Evolutionary conservation across 1,140 invertebrate species (phyloP), one percentile per base, ranked within the genome.

Genomic region (Conus betulinus): DNA sequence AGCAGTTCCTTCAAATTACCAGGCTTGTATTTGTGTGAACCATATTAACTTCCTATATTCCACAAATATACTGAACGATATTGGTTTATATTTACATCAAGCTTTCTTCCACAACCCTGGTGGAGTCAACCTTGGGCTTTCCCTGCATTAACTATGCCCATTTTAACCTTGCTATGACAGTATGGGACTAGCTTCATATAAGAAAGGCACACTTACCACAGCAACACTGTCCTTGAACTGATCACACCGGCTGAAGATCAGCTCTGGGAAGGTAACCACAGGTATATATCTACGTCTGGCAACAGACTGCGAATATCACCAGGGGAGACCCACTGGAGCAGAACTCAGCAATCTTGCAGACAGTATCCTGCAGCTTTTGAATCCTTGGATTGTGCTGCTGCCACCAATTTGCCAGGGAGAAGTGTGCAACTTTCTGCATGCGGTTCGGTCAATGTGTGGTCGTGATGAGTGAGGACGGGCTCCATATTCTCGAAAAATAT

Each of bases 261-360:
- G 88, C 74, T 90, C 79, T 6, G 74, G 39, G 52, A 90, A 86
- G 20, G 87, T 51, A 8, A 90, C 57, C 71, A 87, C 88, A 17
- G 87, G 89, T 15, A 89, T n/a, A n/a, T 87, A 55, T 89, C 71
- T 23, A 88, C 25, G 53, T 89, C 86, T 3, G 82, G 85, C 20
- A 84, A 10, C 3, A 11, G 81, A 81, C 89, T 89, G 13, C 53
- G 63, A 55, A 89, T 85, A 27, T 85, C 60, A 20, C 23, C 84
- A 60, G 84, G 84, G 23, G 27, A 51, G 27, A 79, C 25, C n/a
- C 13, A n/a, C 10, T 5, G 8, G 78, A 10, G 8, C 51, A 17
- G 78, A 79, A 39, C 78, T 79, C 78, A 79, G 67, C 11, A 23
- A 71, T n/a, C 67, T 71, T 71, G 67, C 23, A 13, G 67, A 71